Conservation (phyloP, 2,113 vertebrate species). For the Gallinago media region DNA sequence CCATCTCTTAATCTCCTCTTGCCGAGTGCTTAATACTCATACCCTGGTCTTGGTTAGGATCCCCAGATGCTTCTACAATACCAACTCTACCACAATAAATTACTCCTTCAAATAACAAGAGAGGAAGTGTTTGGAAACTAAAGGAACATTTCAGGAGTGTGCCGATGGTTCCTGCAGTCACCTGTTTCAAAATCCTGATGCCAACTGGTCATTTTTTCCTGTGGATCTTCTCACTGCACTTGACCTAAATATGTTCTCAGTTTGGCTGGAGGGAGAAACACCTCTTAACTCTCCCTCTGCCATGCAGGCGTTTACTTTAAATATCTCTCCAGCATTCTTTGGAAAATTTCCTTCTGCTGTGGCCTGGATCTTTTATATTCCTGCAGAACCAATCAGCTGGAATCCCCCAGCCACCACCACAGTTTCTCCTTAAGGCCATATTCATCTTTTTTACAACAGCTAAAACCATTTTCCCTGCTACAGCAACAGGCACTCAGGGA, state of each 20-base stretch:
- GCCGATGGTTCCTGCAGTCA: not conserved
- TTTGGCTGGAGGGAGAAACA: not conserved
- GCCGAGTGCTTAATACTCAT: not conserved
- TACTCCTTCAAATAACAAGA: not conserved
- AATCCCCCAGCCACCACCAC: not conserved
- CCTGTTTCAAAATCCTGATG: not conserved
- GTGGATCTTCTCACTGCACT: not conserved
- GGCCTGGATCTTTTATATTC: not conserved
- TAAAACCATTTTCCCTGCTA: not conserved
- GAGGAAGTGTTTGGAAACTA: not conserved
- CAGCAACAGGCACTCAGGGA: not conserved
- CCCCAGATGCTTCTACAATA: not conserved
- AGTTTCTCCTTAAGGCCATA: not conserved
- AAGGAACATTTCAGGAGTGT: not conserved
- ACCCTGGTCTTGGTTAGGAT: not conserved
- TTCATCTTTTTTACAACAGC: not conserved
- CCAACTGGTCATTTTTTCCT: conserved; percentile 20
- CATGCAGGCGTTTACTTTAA: not conserved
- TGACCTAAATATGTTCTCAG: not conserved
- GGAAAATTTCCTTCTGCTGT: not conserved
- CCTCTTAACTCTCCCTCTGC: not conserved
- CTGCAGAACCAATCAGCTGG: not conserved
- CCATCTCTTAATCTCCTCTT: not conserved
- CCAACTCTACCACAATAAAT: not conserved
- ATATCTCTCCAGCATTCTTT: not conserved